Base-by-base conservation (phyloP, 2,797 vertebrate genomes). In the Anguilla obscura region DNA sequence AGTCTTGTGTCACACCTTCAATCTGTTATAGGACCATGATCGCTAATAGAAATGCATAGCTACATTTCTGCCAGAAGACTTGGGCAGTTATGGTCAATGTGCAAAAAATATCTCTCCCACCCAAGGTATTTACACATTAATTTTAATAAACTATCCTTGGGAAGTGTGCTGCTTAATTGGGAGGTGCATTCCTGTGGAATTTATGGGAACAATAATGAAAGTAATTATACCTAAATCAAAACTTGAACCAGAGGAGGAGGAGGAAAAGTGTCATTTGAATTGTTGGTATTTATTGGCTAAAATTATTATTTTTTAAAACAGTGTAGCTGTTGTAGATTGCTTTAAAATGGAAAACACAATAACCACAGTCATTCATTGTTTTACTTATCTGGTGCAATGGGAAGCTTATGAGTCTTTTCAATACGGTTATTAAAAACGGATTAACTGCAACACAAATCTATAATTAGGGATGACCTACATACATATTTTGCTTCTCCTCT, bases 391-490 rank as follows among this genome's bases (percentile, higher is more conserved):
- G 60, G 24, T 76, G 87, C 86, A 82, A 71, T 87, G 85, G 50
- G n/a, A 69, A 63, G 85, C 76, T 80, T 84, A 86, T 86, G 74
- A 56, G 71, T 86, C 54, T 87, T 27, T 80, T 52, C 58, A 85
- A 84, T 60, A 40, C 74, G 88, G 76, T 87, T 86, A 85, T 91
- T 89, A 87, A 88, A 88, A 89, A 85, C 3, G 16, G 56, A 89
- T 88, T 79, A 87, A 85, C 52, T 66, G n/a, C 48, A 82, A 87
- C 45, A 85, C 82, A 63, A 54, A 52, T 66, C 84, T 86, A 82
- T 89, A 90, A 91, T 90, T 91, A 90, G 87, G 84, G 74, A 21
- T 88, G 88, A 90, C 89, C 88, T 58, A 88, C 80, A 90, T 89
- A 82, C 88, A 84, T 48, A 88, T 54, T 74, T 87, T 60, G 56